phyloP scores from a whole-genome alignment of 2,888 invertebrate genomes.

The Linyphia triangularis region DNA sequence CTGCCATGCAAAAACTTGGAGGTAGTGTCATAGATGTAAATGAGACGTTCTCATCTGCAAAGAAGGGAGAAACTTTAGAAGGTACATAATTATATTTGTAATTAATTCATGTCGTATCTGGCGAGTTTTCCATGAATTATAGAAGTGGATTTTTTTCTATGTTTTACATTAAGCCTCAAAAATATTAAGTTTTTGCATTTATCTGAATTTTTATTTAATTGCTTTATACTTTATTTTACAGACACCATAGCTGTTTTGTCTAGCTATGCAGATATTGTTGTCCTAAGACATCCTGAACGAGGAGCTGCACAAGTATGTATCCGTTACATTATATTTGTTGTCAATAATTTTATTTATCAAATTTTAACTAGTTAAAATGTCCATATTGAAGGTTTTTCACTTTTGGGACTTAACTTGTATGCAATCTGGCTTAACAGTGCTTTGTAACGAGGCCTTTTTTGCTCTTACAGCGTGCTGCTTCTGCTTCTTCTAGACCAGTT shows the following conservation, averaged over 20 bases:
- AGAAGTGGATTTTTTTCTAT: too few relatives aligned
- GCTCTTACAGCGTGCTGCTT: conserved; percentile 88
- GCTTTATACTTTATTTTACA: neutral
- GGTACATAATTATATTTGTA: conserved; percentile 80
- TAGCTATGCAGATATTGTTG: conserved; percentile 88
- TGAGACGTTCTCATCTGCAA: conserved; percentile 92
- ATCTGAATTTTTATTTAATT: too few relatives aligned
- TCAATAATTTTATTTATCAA: too few relatives aligned
- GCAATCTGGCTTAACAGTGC: neutral
- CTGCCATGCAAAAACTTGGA: conserved; percentile 97
- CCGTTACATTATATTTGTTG: too few relatives aligned
- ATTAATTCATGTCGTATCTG: too few relatives aligned
- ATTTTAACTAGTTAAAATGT: too few relatives aligned
- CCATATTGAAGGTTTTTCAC: too few relatives aligned
- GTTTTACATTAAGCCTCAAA: too few relatives aligned
- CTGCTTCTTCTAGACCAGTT: conserved; percentile 91
- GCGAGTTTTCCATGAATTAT: too few relatives aligned
- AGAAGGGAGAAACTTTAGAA: conserved; percentile 97
- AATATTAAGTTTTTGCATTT: too few relatives aligned
- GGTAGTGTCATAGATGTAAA: conserved; percentile 95
- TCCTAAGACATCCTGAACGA: conserved; percentile 94
- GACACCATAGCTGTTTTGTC: conserved; percentile 76
- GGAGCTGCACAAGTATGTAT: conserved; percentile 90
- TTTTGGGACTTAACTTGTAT: neutral
- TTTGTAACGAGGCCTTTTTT: too few relatives aligned